A percentile compares a stretch with the other conserved stretches of the same genome.
phyloP scores from a whole-genome alignment of 2,888 invertebrate species.

The Patella depressa region DNA sequence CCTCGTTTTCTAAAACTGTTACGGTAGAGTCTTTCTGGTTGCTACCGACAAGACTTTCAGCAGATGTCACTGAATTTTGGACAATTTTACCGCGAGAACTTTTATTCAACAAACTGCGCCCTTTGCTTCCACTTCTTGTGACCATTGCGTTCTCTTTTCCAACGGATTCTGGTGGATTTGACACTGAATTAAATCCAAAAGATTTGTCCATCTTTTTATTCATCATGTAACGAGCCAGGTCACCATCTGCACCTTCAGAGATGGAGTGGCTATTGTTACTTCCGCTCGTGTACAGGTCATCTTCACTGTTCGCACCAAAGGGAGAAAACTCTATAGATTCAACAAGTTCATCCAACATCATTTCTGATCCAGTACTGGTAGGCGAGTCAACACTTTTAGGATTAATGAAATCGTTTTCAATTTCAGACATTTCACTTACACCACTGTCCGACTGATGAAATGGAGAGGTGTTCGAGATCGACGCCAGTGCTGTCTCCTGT shows the following conservation, averaged over 20 bases:
- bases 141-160: no score
- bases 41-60: background rate
- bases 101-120: no score
- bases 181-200: no score
- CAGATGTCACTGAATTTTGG: background rate
- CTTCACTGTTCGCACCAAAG: conserved; percentile 18
- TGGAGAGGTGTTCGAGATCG: conserved; percentile 44
- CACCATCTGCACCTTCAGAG: conserved; percentile 12
- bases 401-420: conserved; percentile 19
- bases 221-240: background rate
- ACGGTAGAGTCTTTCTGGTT: background rate
- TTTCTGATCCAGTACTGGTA: conserved; percentile 1
- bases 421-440: conserved; percentile 41
- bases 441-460: conserved; percentile 62
- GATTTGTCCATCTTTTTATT: no score
- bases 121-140: no score
- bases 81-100: background rate
- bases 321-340: conserved; percentile 16
- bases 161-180: no score
- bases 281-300: conserved; percentile 13
- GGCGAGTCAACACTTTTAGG: conserved; percentile 15
- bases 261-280: background rate
- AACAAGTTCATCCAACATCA: conserved; percentile 24
- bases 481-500: background rate
- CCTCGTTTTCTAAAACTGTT: background rate